Evolutionary conservation across 2,888 invertebrate species (phyloP).

Genomic region (Strigamia transsilvanica): DNA sequence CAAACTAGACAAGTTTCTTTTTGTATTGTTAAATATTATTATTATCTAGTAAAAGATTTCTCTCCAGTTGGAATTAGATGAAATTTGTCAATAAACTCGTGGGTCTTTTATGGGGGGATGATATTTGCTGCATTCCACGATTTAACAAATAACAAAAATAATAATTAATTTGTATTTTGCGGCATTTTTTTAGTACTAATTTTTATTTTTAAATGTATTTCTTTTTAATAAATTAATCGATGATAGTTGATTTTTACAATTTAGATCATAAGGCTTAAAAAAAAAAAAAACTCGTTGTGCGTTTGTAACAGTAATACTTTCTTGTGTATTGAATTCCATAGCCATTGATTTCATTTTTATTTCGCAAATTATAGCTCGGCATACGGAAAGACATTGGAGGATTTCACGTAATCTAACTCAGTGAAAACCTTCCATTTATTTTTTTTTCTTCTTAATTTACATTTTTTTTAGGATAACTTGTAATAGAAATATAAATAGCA

Average conservation of each 20-base stretch:
- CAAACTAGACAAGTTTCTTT: neutral
- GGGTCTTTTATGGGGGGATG: neutral
- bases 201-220: neutral
- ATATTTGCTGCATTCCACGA: constrained; percentile 11
- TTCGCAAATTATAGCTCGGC: neutral
- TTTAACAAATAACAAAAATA: neutral
- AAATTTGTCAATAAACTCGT: neutral
- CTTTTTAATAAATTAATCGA: too few species aligned
- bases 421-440: neutral
- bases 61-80: constrained; percentile 11
- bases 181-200: neutral
- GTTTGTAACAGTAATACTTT: constrained; percentile 10
- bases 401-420: neutral
- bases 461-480: neutral
- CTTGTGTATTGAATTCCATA: constrained; percentile 11
- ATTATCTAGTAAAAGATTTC: neutral
- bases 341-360: neutral
- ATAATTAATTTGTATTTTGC: neutral
- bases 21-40: neutral
- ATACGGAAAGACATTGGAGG: neutral
- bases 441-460: neutral
- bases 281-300: neutral
- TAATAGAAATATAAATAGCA: neutral
- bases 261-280: neutral
- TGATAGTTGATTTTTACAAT: neutral